A percentile compares a stretch with the other conserved stretches of the same genome.
Conservation (phyloP, 64 coral and sea anemone species). For the Porites australiensis region DNA sequence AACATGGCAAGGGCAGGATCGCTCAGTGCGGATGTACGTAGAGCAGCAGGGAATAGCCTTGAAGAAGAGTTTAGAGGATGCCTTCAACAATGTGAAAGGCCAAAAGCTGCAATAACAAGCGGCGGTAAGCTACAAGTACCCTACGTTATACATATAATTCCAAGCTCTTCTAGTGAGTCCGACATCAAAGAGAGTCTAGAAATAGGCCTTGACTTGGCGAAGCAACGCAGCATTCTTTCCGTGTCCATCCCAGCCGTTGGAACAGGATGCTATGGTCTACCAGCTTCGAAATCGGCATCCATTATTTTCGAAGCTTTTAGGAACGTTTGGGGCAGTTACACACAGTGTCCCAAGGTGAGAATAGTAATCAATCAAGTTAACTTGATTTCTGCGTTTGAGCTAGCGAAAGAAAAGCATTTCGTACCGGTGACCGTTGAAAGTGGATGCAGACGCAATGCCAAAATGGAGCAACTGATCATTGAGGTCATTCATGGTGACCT, state of each 20-base stretch:
- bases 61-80: background rate
- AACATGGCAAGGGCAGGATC: background rate
- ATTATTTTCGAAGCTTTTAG: conserved; percentile 15
- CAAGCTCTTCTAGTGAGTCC: background rate
- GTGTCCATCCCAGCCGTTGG: conserved; percentile 24
- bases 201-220: conserved; percentile 1
- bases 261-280: conserved; percentile 3
- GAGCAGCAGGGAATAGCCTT: background rate
- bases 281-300: background rate
- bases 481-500: background rate
- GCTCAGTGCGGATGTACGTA: background rate
- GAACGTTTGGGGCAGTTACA: background rate
- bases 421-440: background rate
- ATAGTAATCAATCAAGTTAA: conserved; percentile 13
- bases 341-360: background rate
- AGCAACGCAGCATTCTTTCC: background rate
- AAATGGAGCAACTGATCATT: background rate
- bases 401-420: background rate
- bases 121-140: background rate
- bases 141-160: conserved; percentile 17
- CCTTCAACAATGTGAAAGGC: background rate
- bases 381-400: background rate
- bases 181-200: background rate
- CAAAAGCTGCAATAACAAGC: conserved; percentile 7
- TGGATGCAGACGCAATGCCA: background rate